Conservation (phyloP, 2,888 invertebrate genomes). For the Yponomeuta malinellus region DNA sequence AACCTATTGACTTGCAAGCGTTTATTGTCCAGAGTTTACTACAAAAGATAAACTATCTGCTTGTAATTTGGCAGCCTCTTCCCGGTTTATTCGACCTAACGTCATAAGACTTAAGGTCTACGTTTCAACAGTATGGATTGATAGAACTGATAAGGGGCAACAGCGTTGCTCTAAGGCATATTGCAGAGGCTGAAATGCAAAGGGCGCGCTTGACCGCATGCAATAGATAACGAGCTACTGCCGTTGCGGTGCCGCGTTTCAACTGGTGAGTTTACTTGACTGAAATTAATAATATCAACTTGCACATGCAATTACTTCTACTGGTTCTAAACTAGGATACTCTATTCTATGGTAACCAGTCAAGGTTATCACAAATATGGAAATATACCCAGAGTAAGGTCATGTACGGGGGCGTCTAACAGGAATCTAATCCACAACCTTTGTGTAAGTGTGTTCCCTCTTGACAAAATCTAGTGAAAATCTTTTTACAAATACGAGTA, state of each 20-base stretch:
- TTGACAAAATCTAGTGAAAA: too few relatives aligned
- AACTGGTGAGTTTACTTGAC: not conserved
- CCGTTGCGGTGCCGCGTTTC: not conserved
- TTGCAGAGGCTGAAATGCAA: not conserved
- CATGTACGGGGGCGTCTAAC: too few relatives aligned
- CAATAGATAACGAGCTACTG: conserved; percentile 6
- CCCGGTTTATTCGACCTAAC: not conserved
- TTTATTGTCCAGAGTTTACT: not conserved
- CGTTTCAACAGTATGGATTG: not conserved
- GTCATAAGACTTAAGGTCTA: not conserved
- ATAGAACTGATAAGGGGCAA: not conserved
- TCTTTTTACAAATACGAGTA: too few relatives aligned
- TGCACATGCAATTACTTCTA: too few relatives aligned
- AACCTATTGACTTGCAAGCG: not conserved
- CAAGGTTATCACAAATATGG: too few relatives aligned
- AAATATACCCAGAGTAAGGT: too few relatives aligned
- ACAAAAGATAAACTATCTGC: not conserved
- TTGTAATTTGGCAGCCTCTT: not conserved
- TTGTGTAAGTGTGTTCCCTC: too few relatives aligned
- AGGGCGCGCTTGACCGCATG: conserved; percentile 1
- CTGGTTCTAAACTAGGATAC: too few relatives aligned
- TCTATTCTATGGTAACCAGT: too few relatives aligned
- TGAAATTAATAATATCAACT: not conserved
- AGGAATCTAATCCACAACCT: too few relatives aligned
- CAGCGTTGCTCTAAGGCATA: not conserved